phyloP scores from a whole-genome alignment of 2,888 invertebrate species.

The Agrochola lota region DNA sequence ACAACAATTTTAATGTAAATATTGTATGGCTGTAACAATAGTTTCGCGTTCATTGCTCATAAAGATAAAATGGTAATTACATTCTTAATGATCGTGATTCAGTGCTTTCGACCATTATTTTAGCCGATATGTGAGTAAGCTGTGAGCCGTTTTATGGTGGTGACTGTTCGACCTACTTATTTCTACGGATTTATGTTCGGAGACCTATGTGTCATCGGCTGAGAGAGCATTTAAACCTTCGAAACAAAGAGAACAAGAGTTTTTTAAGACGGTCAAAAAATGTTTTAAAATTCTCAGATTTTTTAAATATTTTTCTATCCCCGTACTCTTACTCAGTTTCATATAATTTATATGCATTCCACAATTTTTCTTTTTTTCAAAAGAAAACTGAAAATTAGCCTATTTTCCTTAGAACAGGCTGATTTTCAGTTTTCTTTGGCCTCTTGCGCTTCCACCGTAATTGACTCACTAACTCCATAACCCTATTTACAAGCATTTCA shows the following conservation, averaged over 20 bases:
- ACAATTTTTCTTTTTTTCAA: not conserved
- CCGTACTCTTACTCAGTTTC: no score
- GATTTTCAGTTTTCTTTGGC: no score
- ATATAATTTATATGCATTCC: no score
- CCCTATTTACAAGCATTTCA: not conserved
- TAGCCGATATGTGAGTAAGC: conserved; percentile 64
- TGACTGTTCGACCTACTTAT: conserved; percentile 66
- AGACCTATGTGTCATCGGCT: conserved; percentile 57
- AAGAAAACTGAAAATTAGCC: not conserved
- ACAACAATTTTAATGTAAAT: conserved; percentile 69
- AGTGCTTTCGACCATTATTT: conserved; percentile 69
- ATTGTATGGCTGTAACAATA: conserved; percentile 70
- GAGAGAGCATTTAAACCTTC: not conserved
- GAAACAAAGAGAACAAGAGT: not conserved
- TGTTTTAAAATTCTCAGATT: no score
- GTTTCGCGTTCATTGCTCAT: conserved; percentile 79
- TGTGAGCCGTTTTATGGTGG: conserved; percentile 66
- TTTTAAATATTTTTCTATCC: not conserved
- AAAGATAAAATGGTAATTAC: conserved; percentile 87
- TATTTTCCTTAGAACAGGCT: no score
- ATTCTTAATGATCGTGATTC: conserved; percentile 78
- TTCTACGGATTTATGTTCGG: conserved; percentile 33
- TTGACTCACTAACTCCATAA: not conserved
- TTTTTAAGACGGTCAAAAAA: not conserved
- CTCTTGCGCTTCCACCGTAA: not conserved